Evolutionary conservation across 2,113 vertebrate genomes (phyloP), one percentile per base, ranked within the genome.

Genomic region (Pluvialis apricaria): DNA sequence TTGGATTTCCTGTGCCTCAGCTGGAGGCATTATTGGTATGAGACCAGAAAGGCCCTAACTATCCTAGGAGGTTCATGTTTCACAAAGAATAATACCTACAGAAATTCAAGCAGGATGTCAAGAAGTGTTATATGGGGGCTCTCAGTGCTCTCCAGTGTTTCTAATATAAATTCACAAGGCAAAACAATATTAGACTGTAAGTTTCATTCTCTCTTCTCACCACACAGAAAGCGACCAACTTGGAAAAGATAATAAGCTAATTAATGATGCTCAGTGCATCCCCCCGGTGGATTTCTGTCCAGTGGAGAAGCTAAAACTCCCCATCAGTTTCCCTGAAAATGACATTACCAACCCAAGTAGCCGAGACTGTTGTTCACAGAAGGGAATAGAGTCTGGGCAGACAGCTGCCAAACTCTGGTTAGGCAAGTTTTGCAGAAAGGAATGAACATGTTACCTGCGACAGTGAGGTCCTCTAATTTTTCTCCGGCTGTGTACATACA

Each of bases 1-100:
- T 97, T 97, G 75, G 73, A 95, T 96, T 98, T 98, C 96, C 93
- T 78, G 89, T 94, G 71, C 81, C 86, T 95, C 91, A 94, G 93
- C 60, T 88, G 90, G 94, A 97, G 90, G 88, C 88, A 88, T 83
- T 95, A 81, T 49, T 94, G 84, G 86, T 94, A 91, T 88, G 92
- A 96, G 85, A 96, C 66, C 70, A 95, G 55, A 96, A 96, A 80
- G 94, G 36, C 71, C 62, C 26, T 91, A 86, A 75, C 22, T 78
- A 82, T 95, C 82, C 45, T 69, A 91, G 47, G 57, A 94, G 94
- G 58, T 89, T 97, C 49, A 54, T 49, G 29, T 96, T 97, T 66
- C 90, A 83, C 26, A 40, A 90, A 94, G 70, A 82, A 83, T 88
- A 93, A 96, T 91, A 87, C 91, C 62, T 93, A 62, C 44, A 88